phyloP scores from a whole-genome alignment of 2,113 vertebrate species.

The Sinocyclocheilus anshuiensis region DNA sequence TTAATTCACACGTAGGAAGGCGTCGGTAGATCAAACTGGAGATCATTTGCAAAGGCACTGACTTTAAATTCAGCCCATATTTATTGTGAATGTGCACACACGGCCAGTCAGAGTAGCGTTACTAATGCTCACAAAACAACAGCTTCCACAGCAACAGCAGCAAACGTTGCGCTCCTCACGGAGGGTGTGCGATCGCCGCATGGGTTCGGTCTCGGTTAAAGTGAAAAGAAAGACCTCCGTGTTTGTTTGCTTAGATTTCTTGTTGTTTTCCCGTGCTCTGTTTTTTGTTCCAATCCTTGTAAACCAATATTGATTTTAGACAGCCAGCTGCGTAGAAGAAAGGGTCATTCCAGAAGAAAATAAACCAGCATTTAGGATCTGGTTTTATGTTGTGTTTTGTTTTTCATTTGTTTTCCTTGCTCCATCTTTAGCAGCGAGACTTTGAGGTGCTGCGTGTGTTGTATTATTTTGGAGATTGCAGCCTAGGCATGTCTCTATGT shows the following conservation, averaged over 20 bases:
- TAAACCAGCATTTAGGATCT: conserved; percentile 50
- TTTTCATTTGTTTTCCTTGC: conserved; percentile 22
- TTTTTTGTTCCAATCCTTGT: conserved; percentile 31
- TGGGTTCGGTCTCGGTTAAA: conserved; percentile 7
- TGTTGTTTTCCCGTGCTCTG: not conserved
- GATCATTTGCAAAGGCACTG: conserved; percentile 43
- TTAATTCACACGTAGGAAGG: conserved; percentile 51
- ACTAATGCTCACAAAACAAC: conserved; percentile 46
- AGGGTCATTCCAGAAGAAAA: conserved; percentile 46
- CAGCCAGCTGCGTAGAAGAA: conserved; percentile 49
- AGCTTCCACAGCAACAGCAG: not conserved
- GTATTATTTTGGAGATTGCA: conserved; percentile 55
- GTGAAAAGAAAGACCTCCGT: not conserved
- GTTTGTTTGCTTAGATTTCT: conserved; percentile 24
- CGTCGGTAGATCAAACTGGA: conserved; percentile 52
- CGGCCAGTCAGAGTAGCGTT: conserved; percentile 25
- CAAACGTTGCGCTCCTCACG: not conserved
- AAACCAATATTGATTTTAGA: conserved; percentile 57
- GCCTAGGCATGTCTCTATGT: conserved; percentile 49
- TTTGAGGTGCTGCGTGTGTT: conserved; percentile 41
- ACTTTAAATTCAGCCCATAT: conserved; percentile 42
- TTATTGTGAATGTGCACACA: not conserved
- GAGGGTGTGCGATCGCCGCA: not conserved
- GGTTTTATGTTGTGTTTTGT: conserved; percentile 32
- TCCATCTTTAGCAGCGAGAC: not conserved